phyloP scores from a whole-genome alignment of 2,797 vertebrate species.

The Chaetophractus vellerosus region DNA sequence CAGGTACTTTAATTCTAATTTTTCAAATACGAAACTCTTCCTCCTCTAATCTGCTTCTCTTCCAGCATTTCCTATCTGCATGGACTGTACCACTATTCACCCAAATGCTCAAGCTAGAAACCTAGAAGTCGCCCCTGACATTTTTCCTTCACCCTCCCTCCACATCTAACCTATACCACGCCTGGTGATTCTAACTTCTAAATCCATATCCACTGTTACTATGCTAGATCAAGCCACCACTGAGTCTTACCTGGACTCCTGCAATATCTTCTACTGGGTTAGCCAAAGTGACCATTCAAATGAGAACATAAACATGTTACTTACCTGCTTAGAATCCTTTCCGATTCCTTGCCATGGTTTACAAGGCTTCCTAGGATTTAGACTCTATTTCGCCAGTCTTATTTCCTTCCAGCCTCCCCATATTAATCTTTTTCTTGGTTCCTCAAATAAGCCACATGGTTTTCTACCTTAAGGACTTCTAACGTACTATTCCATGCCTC shows the following conservation, averaged over 20 bases:
- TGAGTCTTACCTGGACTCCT: not conserved
- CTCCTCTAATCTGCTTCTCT: rapidly evolving
- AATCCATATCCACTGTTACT: not conserved
- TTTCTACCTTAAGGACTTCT: not conserved
- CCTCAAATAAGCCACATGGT: not conserved
- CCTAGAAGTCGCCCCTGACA: no score
- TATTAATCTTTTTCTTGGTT: rapidly evolving
- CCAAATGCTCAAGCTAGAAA: not conserved
- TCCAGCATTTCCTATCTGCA: not conserved
- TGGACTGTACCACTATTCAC: not conserved
- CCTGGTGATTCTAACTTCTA: no score
- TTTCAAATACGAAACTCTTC: not conserved
- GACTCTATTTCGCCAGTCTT: not conserved
- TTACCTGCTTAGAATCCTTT: not conserved
- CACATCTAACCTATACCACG: not conserved
- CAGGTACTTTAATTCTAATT: not conserved
- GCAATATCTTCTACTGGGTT: no score
- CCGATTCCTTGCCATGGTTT: not conserved
- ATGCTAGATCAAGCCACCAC: not conserved
- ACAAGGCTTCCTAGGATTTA: not conserved
- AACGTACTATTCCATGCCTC: rapidly evolving
- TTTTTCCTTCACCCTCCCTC: no score
- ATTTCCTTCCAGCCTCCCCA: not conserved
- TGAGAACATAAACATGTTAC: rapidly evolving
- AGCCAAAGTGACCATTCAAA: not conserved